Conservation (phyloP, 2,113 vertebrate species). For the Perca flavescens region DNA sequence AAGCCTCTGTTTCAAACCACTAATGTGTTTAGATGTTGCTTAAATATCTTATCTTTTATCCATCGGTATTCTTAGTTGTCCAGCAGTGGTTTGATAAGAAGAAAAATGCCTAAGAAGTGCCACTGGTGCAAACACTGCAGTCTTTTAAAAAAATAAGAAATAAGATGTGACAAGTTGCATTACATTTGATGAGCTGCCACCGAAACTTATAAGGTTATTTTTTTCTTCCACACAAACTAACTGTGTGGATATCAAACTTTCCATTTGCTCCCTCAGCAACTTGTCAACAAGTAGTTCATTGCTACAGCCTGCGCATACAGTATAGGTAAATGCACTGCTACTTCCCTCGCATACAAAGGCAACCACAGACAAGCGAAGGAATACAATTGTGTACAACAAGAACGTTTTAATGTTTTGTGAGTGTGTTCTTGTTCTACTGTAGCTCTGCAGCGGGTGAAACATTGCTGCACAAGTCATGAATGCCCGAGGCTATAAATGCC, state of each 20-base stretch:
- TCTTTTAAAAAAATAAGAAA: conserved; percentile 17
- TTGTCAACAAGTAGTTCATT: conserved; percentile 58
- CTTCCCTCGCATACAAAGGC: conserved; percentile 10
- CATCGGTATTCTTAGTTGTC: neutral
- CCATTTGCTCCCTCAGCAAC: conserved; percentile 32
- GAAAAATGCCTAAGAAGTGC: neutral
- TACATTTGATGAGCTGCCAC: conserved; percentile 26
- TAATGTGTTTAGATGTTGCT: neutral
- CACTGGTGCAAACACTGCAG: conserved; percentile 12
- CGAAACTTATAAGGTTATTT: conserved; percentile 30
- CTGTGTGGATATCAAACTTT: conserved; percentile 37
- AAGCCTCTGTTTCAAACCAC: neutral
- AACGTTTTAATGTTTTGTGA: conserved; percentile 17
- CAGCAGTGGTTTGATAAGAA: neutral
- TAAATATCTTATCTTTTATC: conserved; percentile 8
- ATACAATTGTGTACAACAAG: conserved; percentile 6
- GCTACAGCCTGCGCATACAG: conserved; percentile 6
- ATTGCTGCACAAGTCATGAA: conserved; percentile 2
- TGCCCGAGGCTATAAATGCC: neutral
- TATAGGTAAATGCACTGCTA: conserved; percentile 25
- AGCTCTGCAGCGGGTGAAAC: conserved; percentile 17
- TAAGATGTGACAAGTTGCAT: conserved; percentile 26
- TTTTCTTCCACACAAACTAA: conserved; percentile 19
- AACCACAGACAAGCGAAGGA: neutral
- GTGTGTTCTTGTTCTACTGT: neutral